A percentile compares a stretch with the other conserved stretches of the same genome.
These are phyloP conservation scores for Ganaspis sp. DNA, from an alignment of 1,140 invertebrate genomes.

Conservation along the genomic window DNA sequence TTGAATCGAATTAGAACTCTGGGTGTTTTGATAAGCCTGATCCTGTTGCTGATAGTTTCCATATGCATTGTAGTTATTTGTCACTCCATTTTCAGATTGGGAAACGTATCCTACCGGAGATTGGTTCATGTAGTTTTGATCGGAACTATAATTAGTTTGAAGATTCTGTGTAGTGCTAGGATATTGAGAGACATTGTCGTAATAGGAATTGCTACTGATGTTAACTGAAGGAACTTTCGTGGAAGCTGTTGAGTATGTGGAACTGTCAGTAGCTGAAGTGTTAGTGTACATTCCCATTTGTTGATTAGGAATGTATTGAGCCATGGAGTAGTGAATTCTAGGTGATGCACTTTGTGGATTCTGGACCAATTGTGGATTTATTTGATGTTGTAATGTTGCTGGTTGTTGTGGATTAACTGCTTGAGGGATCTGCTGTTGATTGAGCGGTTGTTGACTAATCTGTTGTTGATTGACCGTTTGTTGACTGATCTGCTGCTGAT, in stretches of 20 bases:
- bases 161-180: not conserved
- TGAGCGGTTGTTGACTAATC: no score
- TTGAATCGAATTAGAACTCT: slow-evolving; percentile 46
- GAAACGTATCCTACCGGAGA: slow-evolving; percentile 14
- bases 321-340: not conserved
- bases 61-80: slow-evolving; percentile 41
- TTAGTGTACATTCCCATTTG: slow-evolving; percentile 28
- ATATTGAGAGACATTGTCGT: not conserved
- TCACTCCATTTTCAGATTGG: slow-evolving; percentile 22
- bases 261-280: slow-evolving; percentile 23
- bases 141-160: slow-evolving; percentile 7
- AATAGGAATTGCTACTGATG: slow-evolving; percentile 29
- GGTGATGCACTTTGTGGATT: slow-evolving; percentile 30
- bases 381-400: slow-evolving; percentile 45
- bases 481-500: not conserved
- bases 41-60: slow-evolving; percentile 32
- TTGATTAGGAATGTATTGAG: slow-evolving; percentile 41
- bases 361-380: slow-evolving; percentile 44
- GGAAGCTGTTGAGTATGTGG: slow-evolving; percentile 9
- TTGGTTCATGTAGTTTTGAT: slow-evolving; percentile 32
- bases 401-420: no score
- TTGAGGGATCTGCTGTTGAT: not conserved
- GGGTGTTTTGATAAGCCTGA: slow-evolving; percentile 36
- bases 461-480: slow-evolving; percentile 17
- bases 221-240: not conserved